Percentiles rank a stretch among this genome's conserved stretches.
These are phyloP conservation scores for Lysandra coridon DNA, from an alignment of 2,888 invertebrate genomes.

Conservation along the genomic window DNA sequence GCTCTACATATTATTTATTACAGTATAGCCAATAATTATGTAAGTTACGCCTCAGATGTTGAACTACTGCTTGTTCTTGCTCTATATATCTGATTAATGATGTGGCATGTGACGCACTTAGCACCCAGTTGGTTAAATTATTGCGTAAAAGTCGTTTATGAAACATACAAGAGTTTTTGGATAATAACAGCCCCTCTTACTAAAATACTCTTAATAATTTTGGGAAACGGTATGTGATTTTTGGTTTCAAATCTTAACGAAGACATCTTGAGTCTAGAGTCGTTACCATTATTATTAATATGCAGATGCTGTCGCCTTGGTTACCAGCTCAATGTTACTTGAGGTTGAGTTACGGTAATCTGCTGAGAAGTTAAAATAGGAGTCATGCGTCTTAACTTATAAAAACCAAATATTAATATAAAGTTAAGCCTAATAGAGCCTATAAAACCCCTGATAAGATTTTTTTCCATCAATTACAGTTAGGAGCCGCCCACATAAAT, in stretches of 20 bases:
- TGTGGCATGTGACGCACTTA: not conserved
- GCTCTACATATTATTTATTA: conserved; percentile 22
- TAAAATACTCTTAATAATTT: too few relatives aligned
- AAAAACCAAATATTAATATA: too few relatives aligned
- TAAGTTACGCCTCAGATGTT: not conserved
- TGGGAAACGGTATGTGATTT: too few relatives aligned
- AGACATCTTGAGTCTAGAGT: too few relatives aligned
- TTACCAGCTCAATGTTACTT: too few relatives aligned
- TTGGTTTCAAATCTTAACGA: too few relatives aligned
- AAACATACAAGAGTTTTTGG: not conserved
- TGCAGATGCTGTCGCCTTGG: too few relatives aligned
- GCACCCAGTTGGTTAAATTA: not conserved
- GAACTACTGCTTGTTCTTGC: conserved; percentile 17
- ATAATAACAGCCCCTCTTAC: too few relatives aligned
- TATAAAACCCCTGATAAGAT: not conserved
- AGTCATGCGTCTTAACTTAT: too few relatives aligned
- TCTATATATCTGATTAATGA: conserved; percentile 16
- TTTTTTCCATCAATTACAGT: not conserved
- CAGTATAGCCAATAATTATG: conserved; percentile 10
- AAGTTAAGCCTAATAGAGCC: not conserved
- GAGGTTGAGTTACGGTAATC: too few relatives aligned
- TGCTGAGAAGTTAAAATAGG: too few relatives aligned
- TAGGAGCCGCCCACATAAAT: not conserved
- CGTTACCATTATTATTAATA: too few relatives aligned
- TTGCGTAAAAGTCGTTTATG: not conserved